These are phyloP conservation scores for Drosophila nigrodunni DNA, from an alignment of 1,140 invertebrate species.

Conservation along the genomic window DNA sequence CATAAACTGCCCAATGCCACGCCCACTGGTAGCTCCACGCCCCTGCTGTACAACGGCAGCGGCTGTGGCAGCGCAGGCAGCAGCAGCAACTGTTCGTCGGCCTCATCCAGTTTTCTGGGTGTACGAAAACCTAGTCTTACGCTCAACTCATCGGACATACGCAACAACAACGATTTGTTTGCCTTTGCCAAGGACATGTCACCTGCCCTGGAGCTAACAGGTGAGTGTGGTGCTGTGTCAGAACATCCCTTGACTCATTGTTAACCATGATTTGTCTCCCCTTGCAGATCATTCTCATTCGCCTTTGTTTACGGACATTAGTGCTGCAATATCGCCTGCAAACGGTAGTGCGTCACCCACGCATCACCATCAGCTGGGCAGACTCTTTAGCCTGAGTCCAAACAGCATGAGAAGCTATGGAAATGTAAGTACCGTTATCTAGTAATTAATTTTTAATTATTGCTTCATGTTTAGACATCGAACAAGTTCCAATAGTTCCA, in stretches of 20 bases:
- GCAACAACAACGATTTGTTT: constrained; percentile 79
- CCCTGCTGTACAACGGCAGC: constrained; percentile 29
- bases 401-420: constrained; percentile 75
- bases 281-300: constrained; percentile 71
- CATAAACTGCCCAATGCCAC: constrained; percentile 79
- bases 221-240: constrained; percentile 31
- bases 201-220: constrained; percentile 65
- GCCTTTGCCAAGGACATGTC: constrained; percentile 81
- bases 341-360: constrained; percentile 70
- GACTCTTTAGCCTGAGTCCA: constrained; percentile 78
- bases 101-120: constrained; percentile 62
- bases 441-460: background rate
- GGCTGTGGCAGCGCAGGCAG: constrained; percentile 30
- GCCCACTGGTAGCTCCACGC: constrained; percentile 33
- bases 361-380: constrained; percentile 70
- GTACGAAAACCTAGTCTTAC: constrained; percentile 77
- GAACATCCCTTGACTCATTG: no score
- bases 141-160: constrained; percentile 76
- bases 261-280: no score
- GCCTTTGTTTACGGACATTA: constrained; percentile 71
- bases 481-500: background rate
- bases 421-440: constrained; percentile 69
- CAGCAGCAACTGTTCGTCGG: constrained; percentile 33
- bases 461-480: no score
- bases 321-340: constrained; percentile 51